Evolutionary conservation across 64 coral and sea anemone species (phyloP).

Genomic region (Montipora foliosa): DNA sequence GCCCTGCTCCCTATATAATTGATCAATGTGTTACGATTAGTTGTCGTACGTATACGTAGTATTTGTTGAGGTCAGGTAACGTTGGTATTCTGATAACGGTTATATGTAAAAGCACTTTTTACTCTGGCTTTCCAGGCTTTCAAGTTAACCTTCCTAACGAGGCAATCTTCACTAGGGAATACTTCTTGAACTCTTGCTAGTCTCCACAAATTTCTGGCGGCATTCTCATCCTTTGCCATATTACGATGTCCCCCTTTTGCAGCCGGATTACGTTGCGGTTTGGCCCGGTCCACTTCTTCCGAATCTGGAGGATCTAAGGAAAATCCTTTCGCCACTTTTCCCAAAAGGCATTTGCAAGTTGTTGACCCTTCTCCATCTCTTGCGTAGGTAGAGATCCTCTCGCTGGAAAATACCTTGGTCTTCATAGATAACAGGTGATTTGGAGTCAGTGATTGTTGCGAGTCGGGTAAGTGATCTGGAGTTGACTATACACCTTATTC

Average conservation of each 20-base stretch:
- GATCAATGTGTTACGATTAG: too few species aligned
- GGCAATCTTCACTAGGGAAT: too few species aligned
- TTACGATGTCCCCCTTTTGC: not conserved
- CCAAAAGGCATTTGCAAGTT: conserved; percentile 44
- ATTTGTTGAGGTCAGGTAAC: too few species aligned
- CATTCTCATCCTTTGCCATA: not conserved
- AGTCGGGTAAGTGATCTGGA: not conserved
- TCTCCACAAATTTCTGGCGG: too few species aligned
- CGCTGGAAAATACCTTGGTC: conserved; percentile 12
- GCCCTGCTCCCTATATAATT: too few species aligned
- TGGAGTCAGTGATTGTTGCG: conserved; percentile 14
- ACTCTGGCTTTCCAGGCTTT: too few species aligned
- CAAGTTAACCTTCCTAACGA: too few species aligned
- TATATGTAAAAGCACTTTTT: too few species aligned
- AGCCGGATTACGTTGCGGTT: not conserved
- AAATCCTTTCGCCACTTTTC: conserved; percentile 16
- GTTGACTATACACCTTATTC: not conserved
- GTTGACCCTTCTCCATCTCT: conserved; percentile 8
- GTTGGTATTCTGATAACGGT: too few species aligned
- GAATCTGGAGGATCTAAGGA: not conserved
- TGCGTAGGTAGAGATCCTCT: conserved; percentile 19
- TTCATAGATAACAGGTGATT: conserved; percentile 48
- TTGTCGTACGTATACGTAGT: too few species aligned
- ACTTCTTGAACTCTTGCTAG: too few species aligned
- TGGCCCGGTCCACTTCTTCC: conserved; percentile 32